Base-by-base conservation (phyloP, 2,113 vertebrate species). In the Recurvirostra avosetta region DNA sequence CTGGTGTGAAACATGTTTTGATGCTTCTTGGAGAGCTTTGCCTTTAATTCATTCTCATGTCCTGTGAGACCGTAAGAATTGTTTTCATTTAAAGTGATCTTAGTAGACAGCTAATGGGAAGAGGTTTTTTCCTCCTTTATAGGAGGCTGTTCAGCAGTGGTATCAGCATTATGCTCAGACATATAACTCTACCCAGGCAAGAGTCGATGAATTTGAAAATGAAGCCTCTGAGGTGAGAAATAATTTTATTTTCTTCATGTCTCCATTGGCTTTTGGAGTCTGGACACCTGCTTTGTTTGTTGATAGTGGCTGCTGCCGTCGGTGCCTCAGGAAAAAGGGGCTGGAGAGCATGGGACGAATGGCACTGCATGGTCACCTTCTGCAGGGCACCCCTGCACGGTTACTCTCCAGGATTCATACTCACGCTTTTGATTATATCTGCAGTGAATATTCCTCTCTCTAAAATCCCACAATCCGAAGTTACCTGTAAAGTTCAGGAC, bases 61-160 rank as follows among this genome's bases (percentile, higher is more conserved):
- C 56, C 50, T 27, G 9, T 2, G 8, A 59, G 34, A 58, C 15
- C 12, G 0, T 66, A 2, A 8, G 32, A n/a, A 6, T 1, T 45
- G 75, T 45, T 83, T 40, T 59, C 50, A 9, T 76, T 50, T 32
- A 6, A 52, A 85, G 58, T 10, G 8, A 29, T 22, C 38, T 6
- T 23, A 41, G 43, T 36, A 47, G 91, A 14, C 81, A 91, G 92
- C 9, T 68, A 26, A 43, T 17, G 62, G 95, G 72, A 90, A 88
- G 95, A 61, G 88, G 74, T 29, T 93, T 94, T 94, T 27, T 88
- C 94, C 93, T 63, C 74, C 91, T 32, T 74, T 88, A 19, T 80
- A 98, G 98, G 98, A 98, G 92, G 98, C 97, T 97, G 97, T 97
- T 95, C 98, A 98, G 97, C 98, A 98, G 79, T 98, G 98, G 98